Percentiles rank a stretch among this genome's conserved stretches.
Conservation (phyloP, 2,888 invertebrate genomes). For the Amblyjoppa fuscipennis region DNA sequence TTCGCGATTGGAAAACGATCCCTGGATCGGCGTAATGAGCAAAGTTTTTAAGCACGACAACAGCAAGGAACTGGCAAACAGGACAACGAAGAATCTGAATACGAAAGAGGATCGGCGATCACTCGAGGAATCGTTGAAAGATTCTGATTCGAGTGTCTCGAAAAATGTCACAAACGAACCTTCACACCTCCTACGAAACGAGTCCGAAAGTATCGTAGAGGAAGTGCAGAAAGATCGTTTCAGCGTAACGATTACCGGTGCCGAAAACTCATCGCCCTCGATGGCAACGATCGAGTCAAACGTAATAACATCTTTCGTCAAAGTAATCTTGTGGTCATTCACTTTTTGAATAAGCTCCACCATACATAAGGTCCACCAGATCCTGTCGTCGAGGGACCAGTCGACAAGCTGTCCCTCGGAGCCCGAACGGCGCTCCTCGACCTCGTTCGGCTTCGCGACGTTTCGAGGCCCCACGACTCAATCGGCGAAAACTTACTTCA, state of each 20-base stretch:
- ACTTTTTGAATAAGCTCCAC: conserved; percentile 17
- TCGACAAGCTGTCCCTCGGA: conserved; percentile 43
- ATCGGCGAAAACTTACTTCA: conserved; percentile 54
- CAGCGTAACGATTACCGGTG: conserved; percentile 22
- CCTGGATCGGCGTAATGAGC: conserved; percentile 66
- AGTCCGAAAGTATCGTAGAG: neutral
- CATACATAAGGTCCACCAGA: conserved; percentile 20
- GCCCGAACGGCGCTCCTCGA: conserved; percentile 26
- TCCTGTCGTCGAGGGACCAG: conserved; percentile 32
- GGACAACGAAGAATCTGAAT: neutral
- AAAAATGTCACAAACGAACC: neutral
- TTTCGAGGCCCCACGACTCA: conserved; percentile 39
- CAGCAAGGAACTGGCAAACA: conserved; percentile 2
- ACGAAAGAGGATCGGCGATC: neutral
- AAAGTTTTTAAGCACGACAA: conserved; percentile 40
- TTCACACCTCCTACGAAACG: neutral
- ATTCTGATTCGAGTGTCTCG: neutral
- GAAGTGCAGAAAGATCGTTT: conserved; percentile 22
- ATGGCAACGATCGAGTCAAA: conserved; percentile 30
- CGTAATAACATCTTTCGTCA: conserved; percentile 26
- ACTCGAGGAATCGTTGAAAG: neutral
- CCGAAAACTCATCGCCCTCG: conserved; percentile 11
- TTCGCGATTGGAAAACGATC: conserved; percentile 65
- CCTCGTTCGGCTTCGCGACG: conserved; percentile 36
- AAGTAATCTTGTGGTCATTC: conserved; percentile 10